Evolutionary conservation across 2,113 vertebrate genomes (phyloP), one percentile per base, ranked within the genome.

Genomic region (Microcebus murinus): DNA sequence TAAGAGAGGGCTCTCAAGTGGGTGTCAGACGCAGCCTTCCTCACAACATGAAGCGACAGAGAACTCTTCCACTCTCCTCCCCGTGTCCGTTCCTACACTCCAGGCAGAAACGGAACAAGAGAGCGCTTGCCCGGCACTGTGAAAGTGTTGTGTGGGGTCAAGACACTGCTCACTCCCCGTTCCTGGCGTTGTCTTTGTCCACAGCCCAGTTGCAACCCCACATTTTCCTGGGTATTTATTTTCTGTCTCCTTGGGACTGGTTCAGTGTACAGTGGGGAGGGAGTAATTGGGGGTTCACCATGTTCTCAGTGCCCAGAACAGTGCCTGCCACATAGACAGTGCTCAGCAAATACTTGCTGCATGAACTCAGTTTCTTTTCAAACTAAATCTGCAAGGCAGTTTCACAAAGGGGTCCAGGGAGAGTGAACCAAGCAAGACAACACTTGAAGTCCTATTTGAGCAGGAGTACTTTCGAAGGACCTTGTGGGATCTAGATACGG

Each of bases 361-460:
- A 81, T 31, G 27, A 87, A 84, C 70, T 88, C 89, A 82, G 45
- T 36, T 95, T n/a, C 25, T 79, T 92, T 50, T 74, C 8, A 65
- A 93, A 57, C 36, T 87, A 91, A 85, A 65, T 59, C 57, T 74
- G 29, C 31, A 17, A 27, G 45, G 71, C 27, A 23, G 71, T 90
- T 86, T 89, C 48, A 76, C 11, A 87, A 29, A 84, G 86, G 57
- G 25, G 11, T 7, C 76, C 34, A 45, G 48, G 39, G 50, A 77
- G 52, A 23, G 1, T 52, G 48, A 87, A 82, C 39, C 48, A 77
- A 50, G 82, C 36, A 48, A n/a, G 39, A 8, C 23, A 68, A 59
- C 4, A 27, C n/a, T 21, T 23, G 34, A 79, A 50, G 14, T 31
- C 83, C 50, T 81, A 71, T 57, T 15, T 76, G 20, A 89, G 36